These are phyloP conservation scores for Nomia melanderi DNA, from an alignment of 1,140 invertebrate genomes.

Conservation along the genomic window DNA sequence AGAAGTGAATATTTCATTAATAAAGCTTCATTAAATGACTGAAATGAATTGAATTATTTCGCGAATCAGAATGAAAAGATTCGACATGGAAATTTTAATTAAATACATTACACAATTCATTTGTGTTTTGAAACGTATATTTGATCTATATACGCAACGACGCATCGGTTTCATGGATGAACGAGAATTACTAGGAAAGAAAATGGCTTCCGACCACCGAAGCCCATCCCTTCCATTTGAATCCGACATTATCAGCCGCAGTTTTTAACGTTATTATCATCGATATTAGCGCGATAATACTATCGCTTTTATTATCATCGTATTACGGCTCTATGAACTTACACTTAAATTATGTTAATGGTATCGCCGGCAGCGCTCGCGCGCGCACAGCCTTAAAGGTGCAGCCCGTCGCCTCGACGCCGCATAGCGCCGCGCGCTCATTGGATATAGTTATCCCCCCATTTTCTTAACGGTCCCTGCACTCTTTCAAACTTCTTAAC, in stretches of 20 bases:
- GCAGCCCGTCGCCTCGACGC: too few relatives aligned
- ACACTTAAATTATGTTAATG: constrained; percentile 40
- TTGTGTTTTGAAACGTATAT: too few relatives aligned
- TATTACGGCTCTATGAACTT: constrained; percentile 15
- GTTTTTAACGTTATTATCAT: constrained; percentile 30
- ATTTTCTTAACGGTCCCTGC: constrained; percentile 38
- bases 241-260: neutral
- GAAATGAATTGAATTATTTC: too few relatives aligned
- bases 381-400: neutral
- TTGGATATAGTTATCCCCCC: constrained; percentile 44
- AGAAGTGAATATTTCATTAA: too few relatives aligned
- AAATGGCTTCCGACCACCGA: neutral
- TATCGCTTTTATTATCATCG: constrained; percentile 31
- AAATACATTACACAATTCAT: too few relatives aligned
- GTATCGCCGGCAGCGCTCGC: neutral
- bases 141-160: too few relatives aligned
- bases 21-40: too few relatives aligned
- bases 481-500: constrained; percentile 42
- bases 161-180: neutral
- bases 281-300: constrained; percentile 25
- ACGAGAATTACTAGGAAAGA: neutral
- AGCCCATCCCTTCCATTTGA: neutral
- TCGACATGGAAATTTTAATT: too few relatives aligned
- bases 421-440: neutral
- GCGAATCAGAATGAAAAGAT: too few relatives aligned